Conservation (phyloP, 2,888 invertebrate genomes). For the Polymixis flavicincta region DNA sequence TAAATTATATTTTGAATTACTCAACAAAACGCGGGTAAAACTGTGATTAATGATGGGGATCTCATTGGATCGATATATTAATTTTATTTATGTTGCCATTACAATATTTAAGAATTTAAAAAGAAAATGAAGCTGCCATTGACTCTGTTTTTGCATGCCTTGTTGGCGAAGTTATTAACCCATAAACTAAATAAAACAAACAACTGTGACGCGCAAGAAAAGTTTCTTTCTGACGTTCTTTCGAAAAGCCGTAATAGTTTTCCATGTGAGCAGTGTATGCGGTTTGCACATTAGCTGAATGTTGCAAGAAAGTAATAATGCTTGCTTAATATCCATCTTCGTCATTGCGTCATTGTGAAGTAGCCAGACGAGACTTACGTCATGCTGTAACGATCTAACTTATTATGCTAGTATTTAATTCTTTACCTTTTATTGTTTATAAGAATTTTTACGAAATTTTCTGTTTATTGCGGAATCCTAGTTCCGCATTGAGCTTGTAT, state of each 20-base stretch:
- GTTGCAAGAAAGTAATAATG: slow-evolving; percentile 11
- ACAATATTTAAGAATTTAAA: slow-evolving; percentile 24
- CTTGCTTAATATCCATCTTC: neutral
- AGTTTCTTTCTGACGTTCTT: neutral
- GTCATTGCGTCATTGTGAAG: slow-evolving; percentile 1
- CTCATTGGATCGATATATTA: slow-evolving; percentile 56
- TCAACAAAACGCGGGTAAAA: slow-evolving; percentile 49
- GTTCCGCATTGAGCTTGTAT: slow-evolving; percentile 11
- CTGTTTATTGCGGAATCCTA: slow-evolving; percentile 3
- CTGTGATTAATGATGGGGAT: slow-evolving; percentile 63
- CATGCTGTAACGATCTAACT: slow-evolving; percentile 15
- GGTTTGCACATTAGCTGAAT: slow-evolving; percentile 5
- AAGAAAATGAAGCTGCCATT: slow-evolving; percentile 26
- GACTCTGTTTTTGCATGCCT: slow-evolving; percentile 3
- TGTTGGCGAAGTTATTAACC: neutral
- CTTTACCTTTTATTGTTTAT: slow-evolving; percentile 20
- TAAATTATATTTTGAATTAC: slow-evolving; percentile 29
- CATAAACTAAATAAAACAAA: slow-evolving; percentile 6
- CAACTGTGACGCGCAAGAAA: neutral
- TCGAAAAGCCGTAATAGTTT: slow-evolving; percentile 4
- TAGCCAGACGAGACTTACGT: slow-evolving; percentile 12
- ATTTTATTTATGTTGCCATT: slow-evolving; percentile 57
- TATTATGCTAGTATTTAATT: slow-evolving; percentile 18
- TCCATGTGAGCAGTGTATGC: slow-evolving; percentile 7
- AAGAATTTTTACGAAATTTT: slow-evolving; percentile 15